Evolutionary conservation across 2,797 vertebrate genomes (phyloP).

Genomic region (Poeciliopsis infans): DNA sequence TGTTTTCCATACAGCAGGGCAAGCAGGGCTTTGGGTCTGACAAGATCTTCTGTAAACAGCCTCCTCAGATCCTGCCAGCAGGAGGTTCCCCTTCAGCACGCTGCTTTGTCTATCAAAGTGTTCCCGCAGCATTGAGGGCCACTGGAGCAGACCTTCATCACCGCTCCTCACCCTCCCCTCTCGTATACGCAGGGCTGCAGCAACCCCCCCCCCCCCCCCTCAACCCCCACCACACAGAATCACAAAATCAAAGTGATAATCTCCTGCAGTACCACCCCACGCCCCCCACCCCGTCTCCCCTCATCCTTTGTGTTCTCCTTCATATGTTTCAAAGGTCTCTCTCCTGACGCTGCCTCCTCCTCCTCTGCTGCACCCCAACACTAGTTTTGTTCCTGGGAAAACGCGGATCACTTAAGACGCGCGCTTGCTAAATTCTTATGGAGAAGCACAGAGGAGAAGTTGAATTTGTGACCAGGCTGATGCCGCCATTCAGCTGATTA

Average conservation of each 20-base stretch:
- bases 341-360: slow-evolving; percentile 53
- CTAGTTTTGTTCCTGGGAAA: slow-evolving; percentile 55
- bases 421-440: slow-evolving; percentile 11
- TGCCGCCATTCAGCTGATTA: too few relatives aligned
- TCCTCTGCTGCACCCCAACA: slow-evolving; percentile 45
- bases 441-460: background rate
- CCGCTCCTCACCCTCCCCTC: slow-evolving; percentile 47
- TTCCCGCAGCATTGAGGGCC: slow-evolving; percentile 63
- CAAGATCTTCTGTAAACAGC: slow-evolving; percentile 80
- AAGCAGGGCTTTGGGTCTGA: slow-evolving; percentile 72
- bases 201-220: background rate
- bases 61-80: slow-evolving; percentile 80
- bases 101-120: slow-evolving; percentile 83
- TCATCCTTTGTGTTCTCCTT: slow-evolving; percentile 57
- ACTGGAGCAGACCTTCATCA: slow-evolving; percentile 65
- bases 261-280: slow-evolving; percentile 52
- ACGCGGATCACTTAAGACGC: slow-evolving; percentile 38
- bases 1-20: slow-evolving; percentile 76
- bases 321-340: slow-evolving; percentile 71
- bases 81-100: slow-evolving; percentile 74
- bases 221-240: slow-evolving; percentile 42
- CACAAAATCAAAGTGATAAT: slow-evolving; percentile 76
- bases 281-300: slow-evolving; percentile 44
- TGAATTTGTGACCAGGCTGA: background rate
- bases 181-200: slow-evolving; percentile 28